Evolutionary conservation across 2,113 vertebrate species (phyloP), one percentile per base, ranked within the genome.

Genomic region (Pterocles gutturalis): DNA sequence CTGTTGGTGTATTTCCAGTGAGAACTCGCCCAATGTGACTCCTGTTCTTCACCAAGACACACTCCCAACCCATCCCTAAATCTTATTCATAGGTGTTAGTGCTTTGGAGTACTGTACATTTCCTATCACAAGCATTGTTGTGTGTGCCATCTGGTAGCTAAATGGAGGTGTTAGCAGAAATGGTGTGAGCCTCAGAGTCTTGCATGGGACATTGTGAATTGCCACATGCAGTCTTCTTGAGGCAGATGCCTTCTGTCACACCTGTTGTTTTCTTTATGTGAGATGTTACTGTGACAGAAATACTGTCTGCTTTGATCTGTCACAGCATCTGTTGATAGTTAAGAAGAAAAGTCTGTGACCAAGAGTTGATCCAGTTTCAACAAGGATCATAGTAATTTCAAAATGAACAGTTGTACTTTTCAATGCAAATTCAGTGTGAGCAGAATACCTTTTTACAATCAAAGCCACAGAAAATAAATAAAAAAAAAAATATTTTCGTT

Each of bases 401-500:
- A 16, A 90, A 58, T 43, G 49, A 65, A 26, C 20, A 60, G 1
- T 43, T 83, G 26, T 43, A 3, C 8, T 95, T 97, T 92, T 87
- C 61, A 69, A 0, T 83, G 67, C 65, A 78, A 67, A 67, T 66
- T 73, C 22, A 58, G 0, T n/a, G 17, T 78, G 33, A 87, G 13
- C 46, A 75, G 67, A 83, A 48, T 61, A 46, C 11, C 28, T 62
- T 78, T 48, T 72, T 64, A 13, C 10, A 19, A 18, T 80, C 24
- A 69, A 70, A 70, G 76, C 60, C 24, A 43, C 10, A 55, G 46
- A 75, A 86, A 86, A 82, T 79, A 38, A 3, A 76, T 88, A 89
- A 9, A 78, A 76, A 90, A 89, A 9, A 78, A 41, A 96, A 69
- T 97, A 57, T 95, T 97, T 86, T 46, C 46, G 48, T 96, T 54